Evolutionary conservation across 1,140 invertebrate genomes (phyloP).

Genomic region (Pseudomyrmex cubaensis): DNA sequence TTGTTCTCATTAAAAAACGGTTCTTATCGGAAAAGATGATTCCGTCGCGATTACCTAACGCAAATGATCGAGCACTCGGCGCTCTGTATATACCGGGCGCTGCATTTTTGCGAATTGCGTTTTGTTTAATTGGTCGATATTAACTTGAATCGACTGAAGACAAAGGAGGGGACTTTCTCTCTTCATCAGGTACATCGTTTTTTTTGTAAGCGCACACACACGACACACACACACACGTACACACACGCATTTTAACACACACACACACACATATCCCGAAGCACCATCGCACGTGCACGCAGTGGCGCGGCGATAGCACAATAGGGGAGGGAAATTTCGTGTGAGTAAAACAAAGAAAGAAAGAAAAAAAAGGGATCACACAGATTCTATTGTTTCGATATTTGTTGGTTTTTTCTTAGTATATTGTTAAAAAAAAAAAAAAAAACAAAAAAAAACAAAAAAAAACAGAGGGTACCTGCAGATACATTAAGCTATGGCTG

Average conservation of each 20-base stretch:
- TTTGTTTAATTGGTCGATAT: constrained; percentile 70
- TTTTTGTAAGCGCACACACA: constrained; percentile 59
- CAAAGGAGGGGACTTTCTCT: constrained; percentile 19
- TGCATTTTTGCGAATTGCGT: constrained; percentile 29
- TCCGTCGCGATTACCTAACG: constrained; percentile 6
- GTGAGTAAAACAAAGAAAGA: constrained; percentile 20
- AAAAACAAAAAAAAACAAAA: no score
- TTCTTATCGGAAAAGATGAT: constrained; percentile 1
- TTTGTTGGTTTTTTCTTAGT: constrained; percentile 12
- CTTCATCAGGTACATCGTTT: constrained; percentile 60
- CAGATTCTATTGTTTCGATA: constrained; percentile 36
- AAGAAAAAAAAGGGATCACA: constrained; percentile 20
- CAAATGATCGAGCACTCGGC: background rate
- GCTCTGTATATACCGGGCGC: constrained; percentile 9
- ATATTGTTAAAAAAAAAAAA: constrained; percentile 6
- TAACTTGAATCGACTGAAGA: constrained; percentile 65
- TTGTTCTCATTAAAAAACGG: background rate
- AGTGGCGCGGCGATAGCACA: constrained; percentile 82
- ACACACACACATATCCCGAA: constrained; percentile 47
- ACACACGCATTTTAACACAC: constrained; percentile 15
- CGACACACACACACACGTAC: background rate
- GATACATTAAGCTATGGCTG: constrained; percentile 82
- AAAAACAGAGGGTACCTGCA: constrained; percentile 79
- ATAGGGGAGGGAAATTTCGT: constrained; percentile 36
- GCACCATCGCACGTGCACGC: constrained; percentile 78